Percentiles rank a stretch among this genome's conserved stretches.
These are phyloP conservation scores for Dunckerocampus dactyliophorus DNA, from an alignment of 2,113 vertebrate genomes.

Conservation along the genomic window DNA sequence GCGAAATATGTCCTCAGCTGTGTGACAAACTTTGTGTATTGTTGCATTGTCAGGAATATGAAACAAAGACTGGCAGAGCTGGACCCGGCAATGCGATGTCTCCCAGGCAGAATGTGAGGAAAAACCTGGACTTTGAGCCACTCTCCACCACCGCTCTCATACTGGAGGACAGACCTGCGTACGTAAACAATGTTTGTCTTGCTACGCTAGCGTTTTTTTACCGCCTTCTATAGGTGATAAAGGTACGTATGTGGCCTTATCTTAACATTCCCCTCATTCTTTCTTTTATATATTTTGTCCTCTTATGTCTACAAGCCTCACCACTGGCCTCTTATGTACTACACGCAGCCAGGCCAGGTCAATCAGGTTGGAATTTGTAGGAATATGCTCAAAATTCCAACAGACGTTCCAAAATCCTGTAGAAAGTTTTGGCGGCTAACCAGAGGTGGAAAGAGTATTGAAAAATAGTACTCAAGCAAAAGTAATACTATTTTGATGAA, in stretches of 20 bases:
- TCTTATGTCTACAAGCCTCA: not conserved
- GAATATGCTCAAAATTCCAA: too few species aligned
- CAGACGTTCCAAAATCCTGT: too few species aligned
- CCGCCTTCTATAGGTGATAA: not conserved
- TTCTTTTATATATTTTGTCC: not conserved
- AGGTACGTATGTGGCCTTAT: conserved; percentile 3
- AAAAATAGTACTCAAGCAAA: too few species aligned
- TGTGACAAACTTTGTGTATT: not conserved
- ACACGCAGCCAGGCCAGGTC: too few species aligned
- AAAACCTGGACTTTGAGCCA: conserved; percentile 90
- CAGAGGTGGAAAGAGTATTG: too few species aligned
- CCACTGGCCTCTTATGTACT: not conserved
- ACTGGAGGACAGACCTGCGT: conserved; percentile 92
- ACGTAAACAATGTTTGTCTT: conserved; percentile 58
- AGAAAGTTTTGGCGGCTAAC: too few species aligned
- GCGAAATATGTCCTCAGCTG: not conserved
- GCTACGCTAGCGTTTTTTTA: not conserved
- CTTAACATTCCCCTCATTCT: conserved; percentile 18
- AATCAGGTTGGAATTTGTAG: too few species aligned
- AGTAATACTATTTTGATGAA: too few species aligned
- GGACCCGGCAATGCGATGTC: conserved; percentile 80
- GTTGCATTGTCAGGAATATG: conserved; percentile 82
- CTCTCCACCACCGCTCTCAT: conserved; percentile 96
- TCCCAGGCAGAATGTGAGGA: conserved; percentile 88
- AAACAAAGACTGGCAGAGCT: conserved; percentile 83